A percentile compares a stretch with the other conserved stretches of the same genome.
Conservation (phyloP, 2,888 invertebrate species). For the Stenodera caucasica region DNA sequence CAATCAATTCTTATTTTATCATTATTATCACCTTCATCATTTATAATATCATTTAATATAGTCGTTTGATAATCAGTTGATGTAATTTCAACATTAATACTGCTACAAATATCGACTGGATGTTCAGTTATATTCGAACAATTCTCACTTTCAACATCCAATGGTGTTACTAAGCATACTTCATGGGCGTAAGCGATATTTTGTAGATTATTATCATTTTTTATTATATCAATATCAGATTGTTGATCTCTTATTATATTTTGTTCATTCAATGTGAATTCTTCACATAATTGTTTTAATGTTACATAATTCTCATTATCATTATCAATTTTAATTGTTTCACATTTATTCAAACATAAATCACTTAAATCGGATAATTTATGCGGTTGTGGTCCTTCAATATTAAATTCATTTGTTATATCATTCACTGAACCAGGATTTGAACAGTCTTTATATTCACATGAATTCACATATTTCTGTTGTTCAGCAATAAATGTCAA, state of each 20-base stretch:
- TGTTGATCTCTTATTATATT: constrained; percentile 35
- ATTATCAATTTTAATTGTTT: constrained; percentile 38
- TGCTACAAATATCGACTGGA: constrained; percentile 53
- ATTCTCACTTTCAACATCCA: constrained; percentile 53
- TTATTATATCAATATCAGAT: constrained; percentile 26
- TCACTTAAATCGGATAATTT: constrained; percentile 44
- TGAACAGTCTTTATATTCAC: constrained; percentile 58
- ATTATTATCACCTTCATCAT: constrained; percentile 35
- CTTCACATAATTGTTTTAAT: constrained; percentile 52
- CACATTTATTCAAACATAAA: constrained; percentile 38
- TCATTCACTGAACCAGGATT: constrained; percentile 58
- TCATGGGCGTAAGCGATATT: constrained; percentile 55
- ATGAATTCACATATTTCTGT: constrained; percentile 68
- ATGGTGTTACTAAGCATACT: constrained; percentile 54
- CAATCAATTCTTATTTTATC: constrained; percentile 38
- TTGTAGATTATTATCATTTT: constrained; percentile 38
- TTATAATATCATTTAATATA: constrained; percentile 24
- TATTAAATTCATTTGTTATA: constrained; percentile 56
- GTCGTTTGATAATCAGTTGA: constrained; percentile 44
- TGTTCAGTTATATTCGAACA: constrained; percentile 52
- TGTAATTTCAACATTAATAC: constrained; percentile 48
- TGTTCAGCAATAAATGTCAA: constrained; percentile 76
- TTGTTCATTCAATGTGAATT: constrained; percentile 44
- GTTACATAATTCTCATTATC: constrained; percentile 54
- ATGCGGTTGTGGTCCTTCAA: constrained; percentile 59